Percentiles rank a stretch among this genome's conserved stretches.
Evolutionary conservation across 2,888 invertebrate genomes (phyloP).

Genomic region (Cepaea hortensis): DNA sequence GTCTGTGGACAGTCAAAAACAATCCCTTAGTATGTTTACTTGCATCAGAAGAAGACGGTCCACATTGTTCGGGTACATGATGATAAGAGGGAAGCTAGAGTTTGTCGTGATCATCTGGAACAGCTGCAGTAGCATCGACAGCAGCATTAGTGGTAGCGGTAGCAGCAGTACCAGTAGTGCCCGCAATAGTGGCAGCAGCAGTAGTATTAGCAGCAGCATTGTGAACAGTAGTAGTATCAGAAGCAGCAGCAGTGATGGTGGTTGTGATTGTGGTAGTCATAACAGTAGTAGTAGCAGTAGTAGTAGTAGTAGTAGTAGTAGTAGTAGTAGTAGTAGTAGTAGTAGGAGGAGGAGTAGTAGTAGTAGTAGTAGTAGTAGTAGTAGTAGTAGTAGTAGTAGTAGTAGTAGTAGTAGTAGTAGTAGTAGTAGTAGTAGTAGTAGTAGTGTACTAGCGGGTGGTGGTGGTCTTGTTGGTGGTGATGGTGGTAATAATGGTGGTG

Average conservation of each 20-base stretch:
- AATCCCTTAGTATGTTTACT: no score
- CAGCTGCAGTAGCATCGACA: neutral
- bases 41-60: no score
- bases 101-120: no score
- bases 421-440: neutral
- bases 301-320: neutral
- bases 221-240: neutral
- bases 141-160: no score
- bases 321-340: neutral
- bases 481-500: no score
- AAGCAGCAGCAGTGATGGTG: neutral
- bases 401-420: neutral
- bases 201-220: no score
- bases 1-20: constrained; percentile 79
- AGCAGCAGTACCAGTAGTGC: neutral
- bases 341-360: neutral
- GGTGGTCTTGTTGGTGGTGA: no score
- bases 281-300: neutral
- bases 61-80: no score
- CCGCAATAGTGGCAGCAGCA: neutral
- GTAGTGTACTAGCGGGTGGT: neutral
- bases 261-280: neutral
- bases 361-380: neutral
- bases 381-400: neutral
- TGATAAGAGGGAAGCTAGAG: no score